Evolutionary conservation across 2,797 vertebrate genomes (phyloP).

Genomic region (Pterois miles): DNA sequence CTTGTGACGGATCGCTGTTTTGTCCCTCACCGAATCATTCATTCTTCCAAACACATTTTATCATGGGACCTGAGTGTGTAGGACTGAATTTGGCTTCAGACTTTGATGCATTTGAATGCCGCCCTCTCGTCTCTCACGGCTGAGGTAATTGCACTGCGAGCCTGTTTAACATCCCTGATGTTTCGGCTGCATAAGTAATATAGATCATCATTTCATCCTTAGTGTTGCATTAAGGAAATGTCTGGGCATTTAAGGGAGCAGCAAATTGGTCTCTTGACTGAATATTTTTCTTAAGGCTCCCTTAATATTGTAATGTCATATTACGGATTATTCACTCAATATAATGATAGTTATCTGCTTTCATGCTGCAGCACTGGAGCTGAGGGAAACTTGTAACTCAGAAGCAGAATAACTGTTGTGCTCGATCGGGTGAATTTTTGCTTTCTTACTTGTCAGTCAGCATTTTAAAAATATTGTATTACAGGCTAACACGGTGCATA

Average conservation of each 20-base stretch:
- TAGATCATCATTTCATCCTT: slow-evolving; percentile 61
- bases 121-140: slow-evolving; percentile 39
- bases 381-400: neutral
- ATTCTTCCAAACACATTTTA: slow-evolving; percentile 59
- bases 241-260: slow-evolving; percentile 22
- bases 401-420: neutral
- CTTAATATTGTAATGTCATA: slow-evolving; percentile 1
- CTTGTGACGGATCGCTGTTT: slow-evolving; percentile 61
- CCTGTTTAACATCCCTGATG: slow-evolving; percentile 64
- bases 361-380: neutral
- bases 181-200: slow-evolving; percentile 65
- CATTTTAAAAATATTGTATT: too few relatives aligned
- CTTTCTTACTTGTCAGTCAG: neutral
- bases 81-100: slow-evolving; percentile 58
- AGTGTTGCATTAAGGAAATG: slow-evolving; percentile 54
- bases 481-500: too few relatives aligned
- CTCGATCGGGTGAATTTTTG: neutral
- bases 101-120: slow-evolving; percentile 62
- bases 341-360: slow-evolving; percentile 17
- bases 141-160: slow-evolving; percentile 60
- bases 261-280: slow-evolving; percentile 43
- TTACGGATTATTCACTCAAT: slow-evolving; percentile 13
- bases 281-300: slow-evolving; percentile 11
- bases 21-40: slow-evolving; percentile 60
- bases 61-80: slow-evolving; percentile 43